phyloP scores from a whole-genome alignment of 2,113 vertebrate genomes.

The Pteropus alecto region DNA sequence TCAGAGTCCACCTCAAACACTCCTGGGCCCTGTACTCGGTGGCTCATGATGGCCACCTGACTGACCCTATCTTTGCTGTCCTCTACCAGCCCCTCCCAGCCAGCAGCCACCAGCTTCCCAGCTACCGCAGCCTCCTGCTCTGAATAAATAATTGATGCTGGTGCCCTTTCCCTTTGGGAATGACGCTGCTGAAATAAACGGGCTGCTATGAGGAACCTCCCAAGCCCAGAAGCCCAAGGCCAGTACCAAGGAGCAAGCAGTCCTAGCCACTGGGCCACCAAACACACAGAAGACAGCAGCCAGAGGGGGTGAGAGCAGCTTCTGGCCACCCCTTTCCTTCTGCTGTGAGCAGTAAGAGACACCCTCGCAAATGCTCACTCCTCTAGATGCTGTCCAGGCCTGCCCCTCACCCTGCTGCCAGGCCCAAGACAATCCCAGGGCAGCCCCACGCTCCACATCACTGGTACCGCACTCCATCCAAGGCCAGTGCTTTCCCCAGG shows the following conservation, averaged over 20 bases:
- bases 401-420: not conserved
- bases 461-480: not conserved
- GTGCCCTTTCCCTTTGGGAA: constrained; percentile 56
- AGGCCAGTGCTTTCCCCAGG: not conserved
- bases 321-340: not conserved
- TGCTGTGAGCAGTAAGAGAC: not conserved
- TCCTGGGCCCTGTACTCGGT: not conserved
- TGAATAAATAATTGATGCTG: constrained; percentile 42
- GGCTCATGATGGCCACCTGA: not conserved
- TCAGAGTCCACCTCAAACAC: not conserved
- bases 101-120: not conserved
- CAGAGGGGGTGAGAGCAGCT: not conserved
- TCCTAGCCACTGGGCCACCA: not conserved
- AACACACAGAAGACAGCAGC: not conserved
- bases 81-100: not conserved
- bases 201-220: not conserved
- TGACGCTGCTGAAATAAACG: constrained; percentile 72
- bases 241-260: not conserved
- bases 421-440: not conserved
- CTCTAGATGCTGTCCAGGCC: not conserved
- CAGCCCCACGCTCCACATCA: not conserved
- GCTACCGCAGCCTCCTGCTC: constrained; percentile 8
- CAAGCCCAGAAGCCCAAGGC: not conserved
- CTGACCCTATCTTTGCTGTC: not conserved
- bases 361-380: not conserved